Evolutionary conservation across 1,140 invertebrate species (phyloP), one percentile per base, ranked within the genome.

Genomic region (Globodera rostochiensis): DNA sequence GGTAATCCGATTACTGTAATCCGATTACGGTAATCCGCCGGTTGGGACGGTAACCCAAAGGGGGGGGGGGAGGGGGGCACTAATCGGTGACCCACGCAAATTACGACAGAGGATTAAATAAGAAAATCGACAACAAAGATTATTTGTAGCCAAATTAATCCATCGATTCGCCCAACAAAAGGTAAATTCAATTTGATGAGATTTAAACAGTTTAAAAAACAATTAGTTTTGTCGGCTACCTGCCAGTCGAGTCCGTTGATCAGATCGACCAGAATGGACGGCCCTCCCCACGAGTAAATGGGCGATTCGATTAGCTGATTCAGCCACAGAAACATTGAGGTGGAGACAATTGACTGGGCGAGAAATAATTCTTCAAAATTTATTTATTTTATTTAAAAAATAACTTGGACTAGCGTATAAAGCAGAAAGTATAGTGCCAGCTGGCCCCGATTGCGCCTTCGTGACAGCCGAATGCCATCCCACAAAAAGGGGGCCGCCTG

Each of bases 401-500:
- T 19, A 21, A 85, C 82, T 75, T 89, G 88, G 21, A 90, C 75
- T 36, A 89, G 21, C 6, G 86, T 87, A 45, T 86, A 86, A 36
- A 88, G 47, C 19, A 89, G 57, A 74, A 90, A 89, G 84, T 87
- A 88, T 4, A 83, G 46, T 50, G 79, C 80, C 76, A 89, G 79
- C 19, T 85, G 81, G 1, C 86, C 81, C 45, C 88, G 83, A 74
- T 84, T 76, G 49, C 85, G 86, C 69, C 82, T 71, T 25, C 85
- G 70, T n/a, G 82, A 81, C 71, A 89, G 77, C 3, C 84, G 81
- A 19, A 89, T 85, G 46, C 87, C 87, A 84, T 89, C 88, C 88
- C 88, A 90, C 69, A 89, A 75, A 70, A 85, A 89, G 6, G 86
- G 80, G 11, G 87, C 88, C 25, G 84, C 85, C 73, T 87, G 84